phyloP scores from a whole-genome alignment of 1,140 invertebrate species.

The Papilio dardanus region DNA sequence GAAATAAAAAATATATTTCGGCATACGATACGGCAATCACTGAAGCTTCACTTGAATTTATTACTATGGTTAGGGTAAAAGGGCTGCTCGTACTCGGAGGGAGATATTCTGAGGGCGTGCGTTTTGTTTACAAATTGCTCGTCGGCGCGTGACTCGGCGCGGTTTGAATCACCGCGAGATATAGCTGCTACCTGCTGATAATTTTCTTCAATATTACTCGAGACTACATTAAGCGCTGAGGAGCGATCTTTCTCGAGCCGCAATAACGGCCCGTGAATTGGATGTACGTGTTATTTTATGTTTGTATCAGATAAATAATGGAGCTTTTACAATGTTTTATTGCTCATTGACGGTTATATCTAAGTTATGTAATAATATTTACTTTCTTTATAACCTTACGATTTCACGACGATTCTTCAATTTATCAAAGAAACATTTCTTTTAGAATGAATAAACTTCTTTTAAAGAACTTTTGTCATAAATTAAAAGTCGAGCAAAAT shows the following conservation, averaged over 20 bases:
- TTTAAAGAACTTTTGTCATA: constrained; percentile 41
- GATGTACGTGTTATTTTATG: constrained; percentile 19
- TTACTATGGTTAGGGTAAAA: constrained; percentile 57
- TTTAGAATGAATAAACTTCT: neutral
- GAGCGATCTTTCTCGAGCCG: constrained; percentile 38
- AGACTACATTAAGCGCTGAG: constrained; percentile 52
- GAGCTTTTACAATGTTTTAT: neutral
- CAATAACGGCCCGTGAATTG: constrained; percentile 24
- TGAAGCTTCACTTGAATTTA: constrained; percentile 64
- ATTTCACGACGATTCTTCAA: neutral
- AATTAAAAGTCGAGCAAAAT: constrained; percentile 49
- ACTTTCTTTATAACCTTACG: neutral
- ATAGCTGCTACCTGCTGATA: constrained; percentile 51
- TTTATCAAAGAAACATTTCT: neutral
- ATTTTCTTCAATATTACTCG: constrained; percentile 61
- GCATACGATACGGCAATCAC: constrained; percentile 59
- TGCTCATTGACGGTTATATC: neutral
- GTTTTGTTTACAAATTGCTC: constrained; percentile 76
- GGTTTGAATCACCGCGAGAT: constrained; percentile 48
- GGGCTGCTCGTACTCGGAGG: constrained; percentile 50
- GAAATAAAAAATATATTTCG: constrained; percentile 44
- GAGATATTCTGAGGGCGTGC: constrained; percentile 63
- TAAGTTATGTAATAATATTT: neutral
- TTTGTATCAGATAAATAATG: constrained; percentile 1
- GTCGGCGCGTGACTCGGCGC: constrained; percentile 57